Base-by-base conservation (phyloP, 2,888 invertebrate genomes). In the Cyaniris semiargus region DNA sequence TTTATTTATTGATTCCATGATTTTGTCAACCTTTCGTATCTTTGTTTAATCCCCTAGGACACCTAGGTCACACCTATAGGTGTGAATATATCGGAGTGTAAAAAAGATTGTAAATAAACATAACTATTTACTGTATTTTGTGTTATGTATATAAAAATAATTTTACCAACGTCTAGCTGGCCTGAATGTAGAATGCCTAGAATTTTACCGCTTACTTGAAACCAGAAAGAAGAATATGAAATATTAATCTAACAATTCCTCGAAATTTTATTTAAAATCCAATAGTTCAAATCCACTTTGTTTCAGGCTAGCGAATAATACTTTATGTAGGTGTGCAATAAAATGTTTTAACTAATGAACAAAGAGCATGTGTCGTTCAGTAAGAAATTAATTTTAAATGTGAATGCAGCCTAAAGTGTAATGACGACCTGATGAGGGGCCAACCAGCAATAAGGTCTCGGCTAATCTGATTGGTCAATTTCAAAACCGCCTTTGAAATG, bases 71-170 rank as follows among this genome's bases (percentile, higher is more conserved):
- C 38, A 38, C 38, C 8, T 38, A 48, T 23, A 72, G n/a, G 13
- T 48, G 38, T 13, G 10, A n/a, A n/a, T 74, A 13, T 48, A 44
- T 44, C 44, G 23, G 7, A 53, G 27, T 74, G 74, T 74, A 72
- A 23, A 72, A 48, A 53, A 34, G 85, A 83, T 84, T 86, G 85
- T 84, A 83, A 86, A 85, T 88, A 89, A 53, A 38, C 23, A 74
- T 31, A 74, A 48, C 23, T 31, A 58, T 75, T 58, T 75, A 75
- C 58, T 34, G n/a, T 31, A 34, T 27, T 31, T 58, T 58, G 27
- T 21, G 18, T 72, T 44, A 18, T 74, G 74, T 74, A 74, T 8
- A 74, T 74, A 53, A 74, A 44, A 27, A 18, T 53, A n/a, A 23
- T 53, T 72, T 23, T 53, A 72, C 44, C 44, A 44, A 13, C 60